These are phyloP conservation scores for Anguilla anguilla DNA, from an alignment of 2,797 vertebrate species.

Conservation along the genomic window DNA sequence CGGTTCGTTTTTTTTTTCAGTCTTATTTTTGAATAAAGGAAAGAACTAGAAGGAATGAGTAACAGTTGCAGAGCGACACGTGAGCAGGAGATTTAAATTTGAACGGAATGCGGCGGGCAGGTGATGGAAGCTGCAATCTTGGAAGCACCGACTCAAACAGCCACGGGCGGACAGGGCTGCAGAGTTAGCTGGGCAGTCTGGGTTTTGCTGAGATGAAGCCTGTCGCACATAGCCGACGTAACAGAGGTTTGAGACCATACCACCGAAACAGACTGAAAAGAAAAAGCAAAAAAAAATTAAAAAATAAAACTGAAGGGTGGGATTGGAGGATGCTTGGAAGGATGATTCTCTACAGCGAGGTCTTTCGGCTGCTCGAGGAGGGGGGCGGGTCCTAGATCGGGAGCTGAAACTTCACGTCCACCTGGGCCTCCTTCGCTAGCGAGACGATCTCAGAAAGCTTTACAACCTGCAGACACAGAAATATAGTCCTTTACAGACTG, in stretches of 20 bases:
- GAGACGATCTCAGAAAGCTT: slow-evolving; percentile 96
- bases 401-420: slow-evolving; percentile 97
- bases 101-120: slow-evolving; percentile 1
- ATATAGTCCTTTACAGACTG: slow-evolving; percentile 10
- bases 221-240: slow-evolving; percentile 27
- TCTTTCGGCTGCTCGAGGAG: slow-evolving; percentile 19
- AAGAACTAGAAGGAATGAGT: slow-evolving; percentile 20
- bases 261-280: slow-evolving; percentile 40
- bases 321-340: slow-evolving; percentile 63
- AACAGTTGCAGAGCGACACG: slow-evolving; percentile 29
- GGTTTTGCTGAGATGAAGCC: background rate
- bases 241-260: slow-evolving; percentile 30
- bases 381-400: slow-evolving; percentile 78
- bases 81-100: background rate
- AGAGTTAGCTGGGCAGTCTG: background rate
- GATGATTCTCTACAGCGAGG: slow-evolving; percentile 44
- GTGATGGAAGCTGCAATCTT: slow-evolving; percentile 7
- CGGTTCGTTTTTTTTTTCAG: background rate
- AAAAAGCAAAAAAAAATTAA: slow-evolving; percentile 9
- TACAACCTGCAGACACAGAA: slow-evolving; percentile 80
- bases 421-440: slow-evolving; percentile 92
- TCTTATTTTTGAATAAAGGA: slow-evolving; percentile 13
- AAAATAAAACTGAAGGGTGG: slow-evolving; percentile 44
- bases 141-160: slow-evolving; percentile 33
- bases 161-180: background rate